Evolutionary conservation across 2,888 invertebrate genomes (phyloP), one percentile per base, ranked within the genome.

Genomic region (Automeris io): DNA sequence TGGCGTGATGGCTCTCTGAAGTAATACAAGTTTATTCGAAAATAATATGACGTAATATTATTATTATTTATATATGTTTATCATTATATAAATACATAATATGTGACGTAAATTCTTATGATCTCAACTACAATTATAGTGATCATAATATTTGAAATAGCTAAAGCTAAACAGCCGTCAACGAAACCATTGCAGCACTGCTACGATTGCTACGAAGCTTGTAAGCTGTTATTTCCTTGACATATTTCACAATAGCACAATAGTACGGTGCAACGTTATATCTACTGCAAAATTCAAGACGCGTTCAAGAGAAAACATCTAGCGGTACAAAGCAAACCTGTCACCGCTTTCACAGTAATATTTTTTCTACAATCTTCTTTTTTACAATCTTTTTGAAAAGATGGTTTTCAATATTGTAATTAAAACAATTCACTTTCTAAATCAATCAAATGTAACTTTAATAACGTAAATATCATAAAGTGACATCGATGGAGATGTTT

Each of bases 221-320:
- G 47, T 44, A 37, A 21, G 57, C 65, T 55, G 68, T 75, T 79
- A 76, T 77, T 72, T 75, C 64, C 71, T 67, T 75, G 77, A 76
- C 75, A 65, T 76, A 73, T 79, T 78, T 76, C 68, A 74, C 63
- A 74, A 73, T 64, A 60, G 60, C 49, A 53, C 47, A 57, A 54
- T 49, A 49, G 46, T 23, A 6, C 32, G 3, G 7, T 23, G 50
- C 50, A 54, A 55, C 62, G 51, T 61, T 66, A 60, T 64, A 63
- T 59, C 54, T 54, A 45, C 49, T 58, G 53, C 53, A 52, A 65
- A 68, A 70, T 67, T 61, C 60, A 63, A 48, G 53, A 59, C 60
- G 49, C 57, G 49, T 64, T 49, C 52, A 49, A 46, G 45, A 46
- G 45, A 53, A 56, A 52, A 50, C 50, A 39, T 45, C 45, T 54